These are phyloP conservation scores for Cyprinella venusta DNA, from an alignment of 2,797 vertebrate species.

Conservation along the genomic window DNA sequence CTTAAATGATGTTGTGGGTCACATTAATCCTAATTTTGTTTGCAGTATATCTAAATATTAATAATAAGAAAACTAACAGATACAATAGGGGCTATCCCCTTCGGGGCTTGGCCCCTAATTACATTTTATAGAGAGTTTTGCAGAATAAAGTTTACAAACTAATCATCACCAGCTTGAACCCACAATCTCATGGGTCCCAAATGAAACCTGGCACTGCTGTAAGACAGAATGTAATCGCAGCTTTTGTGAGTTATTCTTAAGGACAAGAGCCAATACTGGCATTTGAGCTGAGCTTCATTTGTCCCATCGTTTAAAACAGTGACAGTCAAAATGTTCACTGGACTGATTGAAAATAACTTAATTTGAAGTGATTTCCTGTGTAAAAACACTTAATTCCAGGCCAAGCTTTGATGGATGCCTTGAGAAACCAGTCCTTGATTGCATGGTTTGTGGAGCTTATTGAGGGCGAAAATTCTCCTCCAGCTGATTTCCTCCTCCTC, in stretches of 20 bases:
- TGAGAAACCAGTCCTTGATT: conserved; percentile 13
- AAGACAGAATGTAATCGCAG: conserved; percentile 28
- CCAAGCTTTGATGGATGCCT: not conserved
- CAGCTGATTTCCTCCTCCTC: conserved; percentile 10
- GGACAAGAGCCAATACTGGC: not conserved
- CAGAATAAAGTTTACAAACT: not conserved
- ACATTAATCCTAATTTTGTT: not conserved
- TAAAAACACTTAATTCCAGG: conserved; percentile 23
- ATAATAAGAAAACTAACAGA: no score
- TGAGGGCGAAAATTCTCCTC: conserved; percentile 29
- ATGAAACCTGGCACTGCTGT: conserved; percentile 6
- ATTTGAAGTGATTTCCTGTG: conserved; percentile 31
- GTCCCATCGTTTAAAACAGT: conserved; percentile 6
- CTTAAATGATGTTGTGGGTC: not conserved
- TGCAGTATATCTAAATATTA: not conserved
- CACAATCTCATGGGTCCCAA: not conserved
- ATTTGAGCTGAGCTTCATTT: conserved; percentile 15
- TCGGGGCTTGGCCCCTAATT: no score
- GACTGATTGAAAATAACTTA: conserved; percentile 11
- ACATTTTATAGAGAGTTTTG: not conserved
- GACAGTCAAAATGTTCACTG: conserved; percentile 23
- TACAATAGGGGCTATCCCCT: no score
- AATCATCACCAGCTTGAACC: not conserved
- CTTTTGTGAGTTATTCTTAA: conserved; percentile 13
- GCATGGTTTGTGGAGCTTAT: conserved; percentile 27